phyloP scores from a whole-genome alignment of 2,888 invertebrate genomes.

The Dione vanillae region DNA sequence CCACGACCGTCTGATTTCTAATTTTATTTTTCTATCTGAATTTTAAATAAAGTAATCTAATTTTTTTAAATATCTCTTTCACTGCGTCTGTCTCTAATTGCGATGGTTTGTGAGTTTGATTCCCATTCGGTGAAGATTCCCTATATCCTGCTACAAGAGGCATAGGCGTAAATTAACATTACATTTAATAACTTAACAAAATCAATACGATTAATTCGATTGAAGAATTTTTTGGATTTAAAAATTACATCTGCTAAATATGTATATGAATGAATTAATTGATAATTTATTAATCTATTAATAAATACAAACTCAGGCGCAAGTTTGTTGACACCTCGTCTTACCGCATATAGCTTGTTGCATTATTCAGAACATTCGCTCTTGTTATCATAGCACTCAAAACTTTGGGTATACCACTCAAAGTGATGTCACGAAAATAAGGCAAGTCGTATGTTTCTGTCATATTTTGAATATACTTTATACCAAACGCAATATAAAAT shows the following conservation, averaged over 20 bases:
- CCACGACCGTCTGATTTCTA: too few species aligned
- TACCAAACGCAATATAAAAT: conserved; percentile 8
- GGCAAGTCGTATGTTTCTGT: conserved; percentile 57
- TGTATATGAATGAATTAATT: not conserved
- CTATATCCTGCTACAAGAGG: too few species aligned
- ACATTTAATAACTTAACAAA: too few species aligned
- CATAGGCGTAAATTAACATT: too few species aligned
- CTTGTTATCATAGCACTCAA: conserved; percentile 73
- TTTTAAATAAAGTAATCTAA: too few species aligned
- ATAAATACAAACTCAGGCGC: conserved; percentile 36
- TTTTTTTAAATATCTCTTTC: too few species aligned
- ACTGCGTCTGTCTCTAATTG: too few species aligned
- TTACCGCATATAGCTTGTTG: conserved; percentile 47
- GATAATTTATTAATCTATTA: conserved; percentile 45
- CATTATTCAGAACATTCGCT: conserved; percentile 67
- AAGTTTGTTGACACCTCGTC: conserved; percentile 35
- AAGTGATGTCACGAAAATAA: conserved; percentile 68
- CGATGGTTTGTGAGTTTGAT: too few species aligned
- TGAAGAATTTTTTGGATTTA: not conserved
- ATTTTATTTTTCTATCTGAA: too few species aligned
- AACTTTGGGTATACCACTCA: conserved; percentile 72
- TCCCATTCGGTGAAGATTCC: too few species aligned
- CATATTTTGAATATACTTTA: conserved; percentile 21
- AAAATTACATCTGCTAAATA: not conserved
- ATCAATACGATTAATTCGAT: too few species aligned